Base-by-base conservation (phyloP, 2,888 invertebrate species). In the Nudaria mundana region DNA sequence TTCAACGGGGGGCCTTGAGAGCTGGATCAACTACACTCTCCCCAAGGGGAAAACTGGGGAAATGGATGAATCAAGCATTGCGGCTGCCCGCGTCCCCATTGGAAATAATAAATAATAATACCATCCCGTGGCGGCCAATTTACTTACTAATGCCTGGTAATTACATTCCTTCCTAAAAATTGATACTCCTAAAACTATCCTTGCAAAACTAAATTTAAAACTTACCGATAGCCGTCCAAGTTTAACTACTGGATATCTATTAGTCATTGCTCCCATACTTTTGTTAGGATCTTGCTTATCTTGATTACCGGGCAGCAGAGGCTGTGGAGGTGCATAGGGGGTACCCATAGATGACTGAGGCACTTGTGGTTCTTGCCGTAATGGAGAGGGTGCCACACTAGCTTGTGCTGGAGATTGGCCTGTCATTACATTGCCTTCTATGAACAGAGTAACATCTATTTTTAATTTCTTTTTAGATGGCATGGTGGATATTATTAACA, bases 371-470 rank as follows among this genome's bases (percentile, higher is more conserved):
- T 89, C 89, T 47, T 81, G 82, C 23, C 89, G 83, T 37, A 90
- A 66, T 7, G 90, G 90, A 26, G 90, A 88, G 13, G 92, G 91
- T 23, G 92, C 91, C 40, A 91, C 90, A 56, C 91, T 91, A 12
- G 91, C 92, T 77, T 92, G 92, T 13, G 91, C 92, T 42, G 92
- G 91, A 26, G 92, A 91, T 49, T 91, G 90, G 7, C 91, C 90
- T 54, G 83, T 81, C 61, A 86, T 71, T 40, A 81, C 85, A 67
- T 86, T 87, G 42, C 86, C 86, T 66, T 74, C 84, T 81, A 54
- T 30, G 68, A 66, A 31, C 7, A 31, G 8, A n/a, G n/a, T n/a
- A n/a, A n/a, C n/a, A n/a, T n/a, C n/a, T n/a, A n/a, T n/a, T n/a
- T n/a, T n/a, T n/a, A n/a, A n/a, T n/a, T n/a, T n/a, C n/a, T n/a